Percentiles rank a stretch among this genome's conserved stretches.
Evolutionary conservation across 2,888 invertebrate genomes (phyloP).

Genomic region (Tetrapedia diversipes): DNA sequence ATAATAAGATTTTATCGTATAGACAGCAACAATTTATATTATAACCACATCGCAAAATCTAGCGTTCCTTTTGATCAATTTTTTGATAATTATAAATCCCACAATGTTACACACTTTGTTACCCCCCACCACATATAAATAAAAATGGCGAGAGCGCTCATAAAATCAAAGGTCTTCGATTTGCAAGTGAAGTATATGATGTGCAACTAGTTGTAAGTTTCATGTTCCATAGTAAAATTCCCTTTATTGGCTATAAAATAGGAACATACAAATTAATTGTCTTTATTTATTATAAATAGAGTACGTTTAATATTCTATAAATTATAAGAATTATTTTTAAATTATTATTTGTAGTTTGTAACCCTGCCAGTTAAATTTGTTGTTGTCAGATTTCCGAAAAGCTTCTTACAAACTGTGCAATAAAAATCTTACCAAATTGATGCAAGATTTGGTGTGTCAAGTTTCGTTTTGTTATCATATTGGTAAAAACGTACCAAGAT

Average conservation of each 20-base stretch:
- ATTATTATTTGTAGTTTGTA: too few species aligned
- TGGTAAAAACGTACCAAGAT: too few species aligned
- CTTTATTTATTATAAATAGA: not conserved
- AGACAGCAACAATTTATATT: conserved; percentile 22
- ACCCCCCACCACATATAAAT: conserved; percentile 68
- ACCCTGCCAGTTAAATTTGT: too few species aligned
- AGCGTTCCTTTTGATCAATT: conserved; percentile 38
- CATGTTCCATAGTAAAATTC: not conserved
- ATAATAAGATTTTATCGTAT: conserved; percentile 24
- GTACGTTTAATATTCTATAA: too few species aligned
- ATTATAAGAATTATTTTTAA: too few species aligned
- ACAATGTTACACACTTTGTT: conserved; percentile 61
- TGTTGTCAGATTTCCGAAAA: too few species aligned
- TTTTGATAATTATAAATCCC: conserved; percentile 45
- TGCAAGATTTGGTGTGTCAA: too few species aligned
- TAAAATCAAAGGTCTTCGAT: conserved; percentile 56
- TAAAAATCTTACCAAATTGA: too few species aligned
- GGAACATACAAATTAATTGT: too few species aligned
- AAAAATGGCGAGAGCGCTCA: conserved; percentile 67
- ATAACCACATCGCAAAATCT: conserved; percentile 46
- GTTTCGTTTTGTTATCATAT: too few species aligned
- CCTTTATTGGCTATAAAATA: conserved; percentile 2
- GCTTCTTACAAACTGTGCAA: too few species aligned
- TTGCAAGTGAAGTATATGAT: conserved; percentile 20
- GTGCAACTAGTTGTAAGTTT: not conserved